A percentile compares a stretch with the other conserved stretches of the same genome.
Conservation (phyloP, 2,888 invertebrate genomes). For the Ormyrus thymus region DNA sequence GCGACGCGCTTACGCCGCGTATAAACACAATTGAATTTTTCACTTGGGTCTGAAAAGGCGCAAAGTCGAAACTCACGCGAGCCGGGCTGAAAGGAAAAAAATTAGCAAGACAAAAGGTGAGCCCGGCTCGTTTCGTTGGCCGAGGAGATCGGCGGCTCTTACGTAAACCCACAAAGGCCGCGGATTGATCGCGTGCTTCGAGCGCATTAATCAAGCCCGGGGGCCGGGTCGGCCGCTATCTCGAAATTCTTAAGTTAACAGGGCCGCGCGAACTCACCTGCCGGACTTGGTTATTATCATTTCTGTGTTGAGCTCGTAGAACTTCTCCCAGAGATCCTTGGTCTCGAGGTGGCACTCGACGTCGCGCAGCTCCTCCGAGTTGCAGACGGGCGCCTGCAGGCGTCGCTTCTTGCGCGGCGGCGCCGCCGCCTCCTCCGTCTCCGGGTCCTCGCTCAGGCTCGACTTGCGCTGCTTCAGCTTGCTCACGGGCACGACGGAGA, state of each 20-base stretch:
- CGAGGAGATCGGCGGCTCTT: neutral
- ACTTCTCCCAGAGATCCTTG: constrained; percentile 89
- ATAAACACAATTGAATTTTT: too few relatives aligned
- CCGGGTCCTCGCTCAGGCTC: constrained; percentile 38
- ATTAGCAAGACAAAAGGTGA: neutral
- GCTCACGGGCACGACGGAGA: constrained; percentile 3
- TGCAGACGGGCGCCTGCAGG: constrained; percentile 66
- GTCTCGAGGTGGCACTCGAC: constrained; percentile 87
- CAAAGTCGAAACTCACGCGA: too few relatives aligned
- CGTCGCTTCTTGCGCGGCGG: constrained; percentile 60
- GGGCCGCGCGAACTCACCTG: constrained; percentile 77
- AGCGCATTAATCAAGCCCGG: constrained; percentile 45
- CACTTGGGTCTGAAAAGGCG: too few relatives aligned
- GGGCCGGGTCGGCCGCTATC: constrained; percentile 23
- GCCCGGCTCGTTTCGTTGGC: neutral
- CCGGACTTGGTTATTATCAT: constrained; percentile 92
- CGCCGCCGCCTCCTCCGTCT: constrained; percentile 70
- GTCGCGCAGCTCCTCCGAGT: constrained; percentile 77
- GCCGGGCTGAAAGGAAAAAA: neutral
- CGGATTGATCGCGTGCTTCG: constrained; percentile 46
- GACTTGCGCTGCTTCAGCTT: constrained; percentile 43
- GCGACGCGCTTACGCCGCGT: too few relatives aligned
- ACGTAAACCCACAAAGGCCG: neutral
- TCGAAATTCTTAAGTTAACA: constrained; percentile 42
- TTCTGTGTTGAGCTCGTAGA: constrained; percentile 86